Base-by-base conservation (phyloP, 1,140 invertebrate species). In the Zaprionus capensis region DNA sequence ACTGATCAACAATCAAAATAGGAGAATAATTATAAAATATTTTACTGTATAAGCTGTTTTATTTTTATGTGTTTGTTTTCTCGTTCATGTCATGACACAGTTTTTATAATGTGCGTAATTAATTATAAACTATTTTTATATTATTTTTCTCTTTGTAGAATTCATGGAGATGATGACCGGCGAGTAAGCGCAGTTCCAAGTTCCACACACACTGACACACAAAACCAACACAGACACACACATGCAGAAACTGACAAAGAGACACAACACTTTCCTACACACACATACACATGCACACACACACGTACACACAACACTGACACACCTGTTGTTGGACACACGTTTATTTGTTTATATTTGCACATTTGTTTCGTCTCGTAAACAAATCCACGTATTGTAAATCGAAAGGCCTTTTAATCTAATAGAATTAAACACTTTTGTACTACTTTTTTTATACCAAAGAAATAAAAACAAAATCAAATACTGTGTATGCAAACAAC, bases 101-200 rank as follows among this genome's bases (percentile, higher is more conserved):
- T 41, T 41, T 5, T 31, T 20, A 46, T 49, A 57, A 34, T 55
- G 61, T 62, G 49, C 41, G 6, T 17, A 17, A 17, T 83, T 79
- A 56, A n/a, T 38, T 66, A 22, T 67, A 71, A 65, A 44, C 14
- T 49, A 56, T 38, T 36, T 49, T 71, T 64, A 49, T 65, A 51
- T 14, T 20, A n/a, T 11, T 62, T 20, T 57, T 36, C 22, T 82
- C 74, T 79, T 92, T 87, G 80, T 85, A 91, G 85, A 92, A 91
- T 92, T 92, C 77, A 92, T 92, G 91, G 91, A 91, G 80, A 92
- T 91, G 91, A 92, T 92, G 91, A 92, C 91, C 74, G 88, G 91
- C 81, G 91, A 92, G 76, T 91, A 92, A 82, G 77, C 79, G 76
- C 79, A 80, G 76, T 68, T 69, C 78, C 70, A 65, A 62, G 64